Evolutionary conservation across 1,140 invertebrate genomes (phyloP).

Genomic region (Megalonaias nervosa): DNA sequence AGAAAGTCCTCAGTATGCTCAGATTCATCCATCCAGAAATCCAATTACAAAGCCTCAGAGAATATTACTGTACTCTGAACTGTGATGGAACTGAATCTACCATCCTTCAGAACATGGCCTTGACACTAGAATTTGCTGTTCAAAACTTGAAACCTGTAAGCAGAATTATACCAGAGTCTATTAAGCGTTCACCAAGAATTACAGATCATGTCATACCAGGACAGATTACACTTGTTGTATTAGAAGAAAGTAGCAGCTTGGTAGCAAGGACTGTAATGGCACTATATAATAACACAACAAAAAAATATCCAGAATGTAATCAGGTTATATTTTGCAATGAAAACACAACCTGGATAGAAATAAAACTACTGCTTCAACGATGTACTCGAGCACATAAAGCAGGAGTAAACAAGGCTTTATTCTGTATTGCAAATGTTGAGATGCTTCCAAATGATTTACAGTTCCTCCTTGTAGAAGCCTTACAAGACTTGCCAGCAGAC

Average conservation of each 20-base stretch:
- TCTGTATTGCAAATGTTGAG: constrained; percentile 45
- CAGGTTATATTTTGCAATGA: constrained; percentile 43
- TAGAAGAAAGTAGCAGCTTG: too few relatives aligned
- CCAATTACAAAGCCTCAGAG: neutral
- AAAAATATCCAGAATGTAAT: constrained; percentile 33
- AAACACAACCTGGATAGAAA: constrained; percentile 37
- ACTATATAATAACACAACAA: constrained; percentile 42
- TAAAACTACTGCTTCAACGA: constrained; percentile 34
- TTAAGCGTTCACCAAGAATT: too few relatives aligned
- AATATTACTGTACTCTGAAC: too few relatives aligned
- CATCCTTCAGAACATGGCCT: too few relatives aligned
- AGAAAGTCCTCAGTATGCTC: constrained; percentile 10
- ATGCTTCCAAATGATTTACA: constrained; percentile 34
- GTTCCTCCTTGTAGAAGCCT: constrained; percentile 31
- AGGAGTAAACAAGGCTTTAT: constrained; percentile 12
- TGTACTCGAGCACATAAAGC: constrained; percentile 13
- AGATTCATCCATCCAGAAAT: constrained; percentile 31
- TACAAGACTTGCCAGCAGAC: constrained; percentile 7
- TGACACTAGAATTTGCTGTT: too few relatives aligned
- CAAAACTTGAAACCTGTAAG: too few relatives aligned
- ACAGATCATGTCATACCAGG: too few relatives aligned
- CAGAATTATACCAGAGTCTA: too few relatives aligned
- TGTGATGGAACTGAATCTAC: too few relatives aligned
- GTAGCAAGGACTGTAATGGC: constrained; percentile 38
- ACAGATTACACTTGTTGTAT: too few relatives aligned